Base-by-base conservation (phyloP, 1,140 invertebrate genomes). In the Rhagoletis zephyria region DNA sequence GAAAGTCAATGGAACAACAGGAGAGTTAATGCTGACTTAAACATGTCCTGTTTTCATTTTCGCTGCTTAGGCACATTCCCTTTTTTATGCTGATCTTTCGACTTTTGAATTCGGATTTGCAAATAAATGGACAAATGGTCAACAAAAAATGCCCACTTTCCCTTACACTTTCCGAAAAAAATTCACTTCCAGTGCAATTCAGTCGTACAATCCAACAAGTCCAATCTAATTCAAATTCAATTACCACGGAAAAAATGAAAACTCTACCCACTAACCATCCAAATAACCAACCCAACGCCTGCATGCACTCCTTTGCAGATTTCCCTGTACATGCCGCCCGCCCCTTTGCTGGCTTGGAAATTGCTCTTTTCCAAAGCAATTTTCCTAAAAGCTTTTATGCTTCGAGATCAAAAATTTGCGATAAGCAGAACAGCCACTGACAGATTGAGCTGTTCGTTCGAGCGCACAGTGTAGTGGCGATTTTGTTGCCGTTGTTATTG, bases 371-470 rank as follows among this genome's bases (percentile, higher is more conserved):
- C n/a, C 51, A 19, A 81, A 59, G 74, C n/a, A 81, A 81, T 81
- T 81, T 81, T 81, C 74, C 74, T 81, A 81, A 81, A 81, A 81
- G 74, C 74, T 56, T 81, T 81, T 56, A 19, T 81, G 16, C 45
- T 30, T 5, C 12, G 70, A 81, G 74, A 81, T 81, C 74, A 56
- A 81, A 81, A 56, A 81, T 56, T 81, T 81, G 48, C 74, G 74
- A 81, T 81, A 81, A 81, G 42, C 51, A 42, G n/a, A 56, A 81
- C 74, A 81, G 51, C 48, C 74, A 59, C 74, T 81, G 74, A 81
- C 74, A 81, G 74, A 81, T 81, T 81, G 48, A 81, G 74, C 48
- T 81, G 74, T 56, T 59, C 74, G 74, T 42, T 81, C 74, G 56
- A 81, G 74, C 74, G 74, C 74, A 81, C 48, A 30, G 19, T 56